A percentile compares a stretch with the other conserved stretches of the same genome.
phyloP scores from a whole-genome alignment of 2,113 vertebrate species.

The Centrocercus urophasianus region DNA sequence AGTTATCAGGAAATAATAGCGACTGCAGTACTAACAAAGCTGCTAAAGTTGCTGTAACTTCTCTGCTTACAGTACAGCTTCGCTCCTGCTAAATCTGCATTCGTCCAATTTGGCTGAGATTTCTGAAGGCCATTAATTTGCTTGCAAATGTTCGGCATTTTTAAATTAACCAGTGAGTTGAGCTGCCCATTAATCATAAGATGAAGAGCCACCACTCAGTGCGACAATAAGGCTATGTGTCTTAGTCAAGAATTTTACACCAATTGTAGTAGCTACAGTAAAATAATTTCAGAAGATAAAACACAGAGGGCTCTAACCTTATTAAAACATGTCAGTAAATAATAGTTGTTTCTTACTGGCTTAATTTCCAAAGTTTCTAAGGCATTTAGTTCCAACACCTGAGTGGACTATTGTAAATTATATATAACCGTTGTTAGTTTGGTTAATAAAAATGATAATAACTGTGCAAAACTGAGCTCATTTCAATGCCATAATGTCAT shows the following conservation, averaged over 20 bases:
- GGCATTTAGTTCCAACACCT: conserved; percentile 35
- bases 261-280: not conserved
- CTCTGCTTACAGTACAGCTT: not conserved
- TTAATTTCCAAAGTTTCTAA: conserved; percentile 35
- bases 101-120: not conserved
- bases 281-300: conserved; percentile 50
- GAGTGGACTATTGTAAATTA: not conserved
- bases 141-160: conserved; percentile 15
- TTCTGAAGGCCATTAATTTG: not conserved
- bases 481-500: not conserved
- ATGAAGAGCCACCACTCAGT: conserved; percentile 4
- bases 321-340: conserved; percentile 57
- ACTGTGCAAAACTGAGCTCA: not conserved
- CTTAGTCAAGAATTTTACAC: conserved; percentile 41
- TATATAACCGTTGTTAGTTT: not conserved
- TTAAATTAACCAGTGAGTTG: not conserved
- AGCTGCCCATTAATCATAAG: conserved; percentile 46
- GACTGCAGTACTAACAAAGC: not conserved
- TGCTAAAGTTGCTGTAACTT: not conserved
- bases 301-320: conserved; percentile 41
- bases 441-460: conserved; percentile 51
- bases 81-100: not conserved
- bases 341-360: conserved; percentile 32
- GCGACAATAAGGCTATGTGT: conserved; percentile 17
- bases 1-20: not conserved